phyloP scores from a whole-genome alignment of 2,113 vertebrate genomes.

The Percopsis transmontana region DNA sequence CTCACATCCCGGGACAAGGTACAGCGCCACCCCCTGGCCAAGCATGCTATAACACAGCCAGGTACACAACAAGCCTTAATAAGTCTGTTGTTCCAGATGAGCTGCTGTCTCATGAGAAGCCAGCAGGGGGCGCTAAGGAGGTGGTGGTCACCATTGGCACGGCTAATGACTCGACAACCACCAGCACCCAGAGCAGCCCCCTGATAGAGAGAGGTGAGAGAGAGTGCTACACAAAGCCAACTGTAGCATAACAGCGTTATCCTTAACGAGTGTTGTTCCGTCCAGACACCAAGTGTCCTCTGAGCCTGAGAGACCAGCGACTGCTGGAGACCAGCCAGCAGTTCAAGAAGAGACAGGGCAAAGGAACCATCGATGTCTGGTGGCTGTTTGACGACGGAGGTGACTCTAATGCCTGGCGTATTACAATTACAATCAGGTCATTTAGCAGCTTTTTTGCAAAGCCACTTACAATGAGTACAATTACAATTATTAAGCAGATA shows the following conservation, averaged over 20 bases:
- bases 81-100: constrained; percentile 79
- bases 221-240: no score
- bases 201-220: constrained; percentile 83
- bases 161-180: constrained; percentile 79
- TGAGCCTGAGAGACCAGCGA: constrained; percentile 88
- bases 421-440: no score
- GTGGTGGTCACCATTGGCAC: constrained; percentile 83
- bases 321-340: constrained; percentile 89
- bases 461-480: no score
- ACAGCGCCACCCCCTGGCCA: not conserved
- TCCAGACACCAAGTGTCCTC: constrained; percentile 83
- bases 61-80: not conserved
- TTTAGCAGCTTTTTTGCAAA: no score
- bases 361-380: constrained; percentile 97
- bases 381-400: constrained; percentile 99
- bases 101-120: constrained; percentile 87
- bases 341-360: constrained; percentile 94
- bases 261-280: no score
- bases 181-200: constrained; percentile 80
- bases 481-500: no score
- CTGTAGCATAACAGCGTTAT: no score
- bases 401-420: no score
- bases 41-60: no score
- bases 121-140: constrained; percentile 80
- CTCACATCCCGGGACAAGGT: constrained; percentile 94